Percentiles rank a stretch among this genome's conserved stretches.
These are phyloP conservation scores for Caenorhabditis doughertyi DNA, from an alignment of 2,888 invertebrate genomes.

Conservation along the genomic window DNA sequence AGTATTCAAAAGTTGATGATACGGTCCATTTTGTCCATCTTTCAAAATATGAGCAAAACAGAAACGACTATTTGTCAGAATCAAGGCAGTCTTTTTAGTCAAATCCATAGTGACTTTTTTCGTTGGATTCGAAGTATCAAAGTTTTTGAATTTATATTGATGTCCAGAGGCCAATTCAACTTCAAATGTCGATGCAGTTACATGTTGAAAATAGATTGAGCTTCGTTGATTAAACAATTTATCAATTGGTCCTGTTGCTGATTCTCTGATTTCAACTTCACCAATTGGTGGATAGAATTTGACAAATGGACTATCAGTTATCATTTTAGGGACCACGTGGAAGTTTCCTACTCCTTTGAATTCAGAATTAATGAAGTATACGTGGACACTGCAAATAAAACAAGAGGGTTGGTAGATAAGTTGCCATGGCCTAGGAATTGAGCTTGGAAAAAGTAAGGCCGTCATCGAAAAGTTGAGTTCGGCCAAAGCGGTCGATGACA, in stretches of 20 bases:
- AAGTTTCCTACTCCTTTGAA: not conserved
- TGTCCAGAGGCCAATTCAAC: not conserved
- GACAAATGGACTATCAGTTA: not conserved
- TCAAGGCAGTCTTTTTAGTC: not conserved
- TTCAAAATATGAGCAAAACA: constrained; percentile 37
- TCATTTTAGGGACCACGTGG: not conserved
- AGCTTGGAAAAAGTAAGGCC: too few species aligned
- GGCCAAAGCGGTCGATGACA: too few species aligned
- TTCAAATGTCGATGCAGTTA: not conserved
- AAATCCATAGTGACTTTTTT: not conserved
- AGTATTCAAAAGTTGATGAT: not conserved
- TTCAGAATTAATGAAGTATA: constrained; percentile 9
- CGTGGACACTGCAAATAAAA: constrained; percentile 40
- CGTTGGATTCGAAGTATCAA: not conserved
- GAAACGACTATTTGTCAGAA: constrained; percentile 43
- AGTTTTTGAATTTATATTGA: not conserved
- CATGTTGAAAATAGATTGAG: not conserved
- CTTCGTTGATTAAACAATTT: constrained; percentile 12
- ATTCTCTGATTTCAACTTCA: not conserved
- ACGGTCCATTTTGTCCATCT: not conserved
- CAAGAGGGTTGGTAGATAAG: too few species aligned
- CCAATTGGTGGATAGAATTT: constrained; percentile 38
- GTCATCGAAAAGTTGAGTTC: too few species aligned
- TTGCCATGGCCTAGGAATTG: too few species aligned
- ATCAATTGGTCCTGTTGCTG: not conserved